Conservation (phyloP, 2,888 invertebrate species). For the Ferdinandea cuprea region DNA sequence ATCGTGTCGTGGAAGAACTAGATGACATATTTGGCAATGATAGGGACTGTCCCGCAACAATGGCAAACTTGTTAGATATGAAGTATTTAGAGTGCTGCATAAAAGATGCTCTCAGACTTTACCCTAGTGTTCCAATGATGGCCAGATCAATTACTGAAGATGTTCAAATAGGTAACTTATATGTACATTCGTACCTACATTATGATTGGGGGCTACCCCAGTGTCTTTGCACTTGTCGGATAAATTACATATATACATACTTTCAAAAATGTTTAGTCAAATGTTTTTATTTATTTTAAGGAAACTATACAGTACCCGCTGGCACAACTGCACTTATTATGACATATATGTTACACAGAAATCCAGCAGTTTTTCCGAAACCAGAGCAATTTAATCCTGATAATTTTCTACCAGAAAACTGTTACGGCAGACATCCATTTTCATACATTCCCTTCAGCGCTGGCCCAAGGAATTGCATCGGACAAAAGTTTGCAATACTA, state of each 20-base stretch:
- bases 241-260: too few species aligned
- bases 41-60: constrained; percentile 83
- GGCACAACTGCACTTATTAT: constrained; percentile 85
- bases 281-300: constrained; percentile 74
- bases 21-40: constrained; percentile 83
- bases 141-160: constrained; percentile 85
- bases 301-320: constrained; percentile 81
- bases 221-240: too few species aligned
- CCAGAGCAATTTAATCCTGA: constrained; percentile 89
- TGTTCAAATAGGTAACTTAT: constrained; percentile 84
- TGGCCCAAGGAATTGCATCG: constrained; percentile 86
- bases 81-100: constrained; percentile 88
- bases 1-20: constrained; percentile 83
- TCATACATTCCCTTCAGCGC: constrained; percentile 89
- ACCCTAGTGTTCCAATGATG: constrained; percentile 88
- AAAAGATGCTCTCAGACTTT: constrained; percentile 87
- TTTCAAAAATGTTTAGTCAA: background rate
- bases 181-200: background rate
- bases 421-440: constrained; percentile 86
- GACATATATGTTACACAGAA: constrained; percentile 87
- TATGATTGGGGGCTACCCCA: too few species aligned
- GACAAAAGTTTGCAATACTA: constrained; percentile 85
- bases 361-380: constrained; percentile 86
- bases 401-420: constrained; percentile 87
- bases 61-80: constrained; percentile 86